Percentiles rank a stretch among this genome's conserved stretches.
phyloP scores from a whole-genome alignment of 2,797 vertebrate species.

The Pempheris klunzingeri region DNA sequence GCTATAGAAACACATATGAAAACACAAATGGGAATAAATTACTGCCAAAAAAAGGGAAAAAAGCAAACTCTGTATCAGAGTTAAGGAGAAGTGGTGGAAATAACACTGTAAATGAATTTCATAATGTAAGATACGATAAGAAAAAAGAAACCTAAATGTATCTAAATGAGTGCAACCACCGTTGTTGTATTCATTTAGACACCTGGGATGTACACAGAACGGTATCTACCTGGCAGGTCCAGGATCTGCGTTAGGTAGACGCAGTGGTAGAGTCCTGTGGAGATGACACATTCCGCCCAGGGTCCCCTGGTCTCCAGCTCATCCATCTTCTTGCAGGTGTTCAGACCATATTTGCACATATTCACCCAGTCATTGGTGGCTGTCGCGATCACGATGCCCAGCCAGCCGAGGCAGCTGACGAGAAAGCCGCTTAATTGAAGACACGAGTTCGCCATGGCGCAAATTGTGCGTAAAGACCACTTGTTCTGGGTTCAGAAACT shows the following conservation, averaged over 20 bases:
- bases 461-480: constrained; percentile 37
- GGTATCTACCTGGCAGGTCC: constrained; percentile 91
- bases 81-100: not conserved
- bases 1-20: constrained; percentile 79
- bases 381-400: constrained; percentile 92
- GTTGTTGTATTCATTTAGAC: too few relatives aligned
- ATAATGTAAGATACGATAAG: not conserved
- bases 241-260: constrained; percentile 93
- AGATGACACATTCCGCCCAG: constrained; percentile 96
- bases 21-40: not conserved
- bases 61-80: not conserved
- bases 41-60: not conserved
- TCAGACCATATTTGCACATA: constrained; percentile 93
- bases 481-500: constrained; percentile 7
- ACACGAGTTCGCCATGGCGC: constrained; percentile 91
- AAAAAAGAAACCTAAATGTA: not conserved
- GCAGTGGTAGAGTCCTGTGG: constrained; percentile 94
- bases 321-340: constrained; percentile 95
- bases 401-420: constrained; percentile 92
- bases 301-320: constrained; percentile 93
- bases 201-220: not conserved
- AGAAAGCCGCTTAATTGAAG: constrained; percentile 92
- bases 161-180: not conserved
- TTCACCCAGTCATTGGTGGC: constrained; percentile 96
- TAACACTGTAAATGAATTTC: not conserved